These are phyloP conservation scores for Rhyacophila evoluta DNA, from an alignment of 2,888 invertebrate genomes.

Conservation along the genomic window DNA sequence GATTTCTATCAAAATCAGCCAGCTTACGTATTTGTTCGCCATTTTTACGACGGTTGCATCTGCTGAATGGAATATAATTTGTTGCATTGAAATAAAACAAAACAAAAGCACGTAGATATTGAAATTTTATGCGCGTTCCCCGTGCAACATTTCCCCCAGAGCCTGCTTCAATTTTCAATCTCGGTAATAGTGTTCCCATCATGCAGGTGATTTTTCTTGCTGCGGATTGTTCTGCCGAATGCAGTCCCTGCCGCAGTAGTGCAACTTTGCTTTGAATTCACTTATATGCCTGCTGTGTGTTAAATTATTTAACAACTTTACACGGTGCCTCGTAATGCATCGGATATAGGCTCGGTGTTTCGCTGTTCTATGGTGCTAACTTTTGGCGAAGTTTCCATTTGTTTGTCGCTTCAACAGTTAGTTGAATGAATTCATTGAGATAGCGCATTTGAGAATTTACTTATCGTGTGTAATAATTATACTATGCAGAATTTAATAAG, in stretches of 20 bases:
- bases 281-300: constrained; percentile 26
- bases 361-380: background rate
- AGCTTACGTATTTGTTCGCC: background rate
- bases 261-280: background rate
- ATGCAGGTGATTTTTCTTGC: constrained; percentile 42
- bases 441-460: background rate
- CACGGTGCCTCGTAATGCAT: constrained; percentile 11
- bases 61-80: background rate
- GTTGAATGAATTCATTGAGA: background rate
- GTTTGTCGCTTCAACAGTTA: background rate
- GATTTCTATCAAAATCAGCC: background rate
- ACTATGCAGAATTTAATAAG: background rate
- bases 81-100: background rate
- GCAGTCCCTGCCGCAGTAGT: constrained; percentile 15
- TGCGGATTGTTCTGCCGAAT: constrained; percentile 27
- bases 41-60: background rate
- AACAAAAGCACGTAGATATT: constrained; percentile 35
- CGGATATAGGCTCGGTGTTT: background rate
- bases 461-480: background rate
- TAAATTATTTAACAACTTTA: constrained; percentile 45
- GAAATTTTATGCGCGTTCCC: constrained; percentile 52
- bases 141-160: constrained; percentile 75
- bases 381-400: background rate
- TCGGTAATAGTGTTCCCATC: constrained; percentile 52
- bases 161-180: constrained; percentile 62